Percentiles rank a stretch among this genome's conserved stretches.
Conservation (phyloP, 2,113 vertebrate genomes). For the Columba livia region DNA sequence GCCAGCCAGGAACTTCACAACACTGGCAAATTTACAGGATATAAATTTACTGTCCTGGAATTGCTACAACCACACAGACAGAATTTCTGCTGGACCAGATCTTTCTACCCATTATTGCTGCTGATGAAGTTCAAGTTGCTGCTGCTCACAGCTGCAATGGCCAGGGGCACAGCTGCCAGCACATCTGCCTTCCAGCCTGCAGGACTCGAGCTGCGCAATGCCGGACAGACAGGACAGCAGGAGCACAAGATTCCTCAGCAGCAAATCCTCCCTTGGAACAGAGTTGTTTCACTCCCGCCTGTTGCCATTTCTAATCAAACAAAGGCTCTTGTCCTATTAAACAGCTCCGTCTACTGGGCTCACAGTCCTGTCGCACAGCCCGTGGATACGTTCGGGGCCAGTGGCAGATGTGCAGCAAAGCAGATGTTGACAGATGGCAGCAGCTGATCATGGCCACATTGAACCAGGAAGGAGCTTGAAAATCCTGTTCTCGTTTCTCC, state of each 20-base stretch:
- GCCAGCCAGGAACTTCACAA: background rate
- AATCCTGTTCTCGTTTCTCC: background rate
- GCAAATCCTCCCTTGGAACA: background rate
- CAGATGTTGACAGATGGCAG: background rate
- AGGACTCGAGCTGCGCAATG: no score
- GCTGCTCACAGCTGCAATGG: background rate
- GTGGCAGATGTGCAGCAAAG: background rate
- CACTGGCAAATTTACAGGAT: background rate
- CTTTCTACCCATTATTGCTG: background rate
- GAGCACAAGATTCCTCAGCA: background rate
- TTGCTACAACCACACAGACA: background rate
- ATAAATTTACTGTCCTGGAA: background rate
- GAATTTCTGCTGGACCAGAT: background rate
- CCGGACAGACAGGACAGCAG: background rate
- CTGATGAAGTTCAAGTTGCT: background rate
- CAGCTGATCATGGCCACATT: background rate
- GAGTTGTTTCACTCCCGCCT: background rate
- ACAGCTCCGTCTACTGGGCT: background rate
- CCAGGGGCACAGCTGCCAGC: background rate
- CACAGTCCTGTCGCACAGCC: background rate
- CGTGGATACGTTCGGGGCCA: rapidly evolving
- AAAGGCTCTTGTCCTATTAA: background rate
- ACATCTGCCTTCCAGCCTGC: background rate
- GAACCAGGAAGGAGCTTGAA: background rate
- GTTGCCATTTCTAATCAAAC: background rate